phyloP scores from a whole-genome alignment of 2,888 invertebrate species.

The Pachymerium ferrugineum region DNA sequence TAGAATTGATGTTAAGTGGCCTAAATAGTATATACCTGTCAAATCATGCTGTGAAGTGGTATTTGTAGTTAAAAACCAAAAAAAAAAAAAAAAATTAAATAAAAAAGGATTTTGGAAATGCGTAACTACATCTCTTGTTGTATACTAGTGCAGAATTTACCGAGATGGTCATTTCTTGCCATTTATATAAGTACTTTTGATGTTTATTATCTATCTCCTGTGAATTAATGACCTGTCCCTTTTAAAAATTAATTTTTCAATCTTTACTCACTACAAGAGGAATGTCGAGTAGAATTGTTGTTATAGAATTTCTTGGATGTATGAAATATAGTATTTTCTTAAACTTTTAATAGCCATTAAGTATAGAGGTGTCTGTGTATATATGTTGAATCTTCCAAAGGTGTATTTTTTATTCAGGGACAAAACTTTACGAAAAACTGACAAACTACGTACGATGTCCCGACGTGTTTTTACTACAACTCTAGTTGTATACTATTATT shows the following conservation, averaged over 20 bases:
- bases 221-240: neutral
- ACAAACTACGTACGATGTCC: neutral
- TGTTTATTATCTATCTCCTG: neutral
- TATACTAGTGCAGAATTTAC: no score
- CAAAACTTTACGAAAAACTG: neutral
- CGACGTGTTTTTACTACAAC: neutral
- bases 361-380: neutral
- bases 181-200: neutral
- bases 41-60: no score
- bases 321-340: slow-evolving; percentile 4
- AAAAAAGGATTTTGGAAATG: no score
- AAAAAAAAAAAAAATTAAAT: no score
- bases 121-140: no score
- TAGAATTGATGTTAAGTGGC: no score
- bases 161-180: neutral
- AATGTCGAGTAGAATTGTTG: neutral
- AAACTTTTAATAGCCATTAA: slow-evolving; percentile 4
- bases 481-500: neutral
- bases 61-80: no score
- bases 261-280: neutral
- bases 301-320: neutral
- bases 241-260: neutral
- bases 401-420: slow-evolving; percentile 1
- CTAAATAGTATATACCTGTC: no score
- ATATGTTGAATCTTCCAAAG: neutral